These are phyloP conservation scores for Volucella bombylans DNA, from an alignment of 2,888 invertebrate species.

Conservation along the genomic window DNA sequence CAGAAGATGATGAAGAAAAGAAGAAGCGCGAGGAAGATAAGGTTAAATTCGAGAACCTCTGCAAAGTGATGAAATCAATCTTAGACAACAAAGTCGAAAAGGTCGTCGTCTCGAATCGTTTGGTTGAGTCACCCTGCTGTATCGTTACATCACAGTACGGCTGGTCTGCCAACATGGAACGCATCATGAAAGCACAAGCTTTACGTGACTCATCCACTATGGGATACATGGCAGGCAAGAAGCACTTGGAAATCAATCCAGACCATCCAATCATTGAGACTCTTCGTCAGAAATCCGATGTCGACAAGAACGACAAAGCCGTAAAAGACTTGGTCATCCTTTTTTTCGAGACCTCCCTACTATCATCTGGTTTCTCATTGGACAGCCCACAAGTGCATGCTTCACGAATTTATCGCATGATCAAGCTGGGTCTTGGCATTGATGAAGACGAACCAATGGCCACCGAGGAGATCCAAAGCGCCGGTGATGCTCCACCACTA, in stretches of 20 bases:
- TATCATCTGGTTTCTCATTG: too few species aligned
- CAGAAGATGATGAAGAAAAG: conserved; percentile 98
- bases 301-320: too few species aligned
- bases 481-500: conserved; percentile 90
- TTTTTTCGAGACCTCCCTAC: too few species aligned
- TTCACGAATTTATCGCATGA: too few species aligned
- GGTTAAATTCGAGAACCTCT: conserved; percentile 85
- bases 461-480: too few species aligned
- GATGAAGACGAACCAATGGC: too few species aligned
- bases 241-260: conserved; percentile 98
- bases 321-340: too few species aligned
- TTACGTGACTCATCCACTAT: conserved; percentile 98
- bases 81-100: conserved; percentile 98
- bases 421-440: too few species aligned
- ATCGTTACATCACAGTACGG: conserved; percentile 99
- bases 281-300: too few species aligned
- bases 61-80: conserved; percentile 94
- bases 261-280: too few species aligned
- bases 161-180: conserved; percentile 99
- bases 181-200: conserved; percentile 99
- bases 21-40: conserved; percentile 96
- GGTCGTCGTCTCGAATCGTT: conserved; percentile 97
- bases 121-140: conserved; percentile 99
- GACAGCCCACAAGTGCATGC: too few species aligned
- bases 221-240: conserved; percentile 99